These are phyloP conservation scores for Perognathus longimembris DNA, from an alignment of 2,113 vertebrate species.

Conservation along the genomic window DNA sequence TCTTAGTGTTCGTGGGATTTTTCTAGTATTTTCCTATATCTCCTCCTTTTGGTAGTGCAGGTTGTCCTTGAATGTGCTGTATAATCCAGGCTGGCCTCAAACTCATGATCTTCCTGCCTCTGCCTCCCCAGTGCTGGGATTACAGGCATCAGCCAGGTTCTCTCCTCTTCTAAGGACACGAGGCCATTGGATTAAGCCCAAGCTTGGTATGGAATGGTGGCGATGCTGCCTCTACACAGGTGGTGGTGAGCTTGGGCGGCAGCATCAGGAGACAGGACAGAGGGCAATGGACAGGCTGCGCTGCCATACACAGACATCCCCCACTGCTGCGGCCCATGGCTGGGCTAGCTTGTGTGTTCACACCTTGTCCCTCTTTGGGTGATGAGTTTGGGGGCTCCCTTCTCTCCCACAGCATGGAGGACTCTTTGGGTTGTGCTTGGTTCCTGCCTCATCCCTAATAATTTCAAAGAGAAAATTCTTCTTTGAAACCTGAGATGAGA, in stretches of 20 bases:
- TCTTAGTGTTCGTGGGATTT: too few relatives aligned
- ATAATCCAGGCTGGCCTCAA: too few relatives aligned
- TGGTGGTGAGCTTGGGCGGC: not conserved
- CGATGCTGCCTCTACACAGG: not conserved
- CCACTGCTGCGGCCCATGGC: rapidly evolving
- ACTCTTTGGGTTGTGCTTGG: not conserved
- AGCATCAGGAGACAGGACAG: not conserved
- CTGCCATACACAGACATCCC: rapidly evolving
- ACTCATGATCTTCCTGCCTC: too few relatives aligned
- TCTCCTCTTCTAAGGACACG: not conserved
- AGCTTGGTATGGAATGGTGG: not conserved
- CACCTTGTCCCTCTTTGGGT: not conserved
- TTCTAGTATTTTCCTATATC: too few relatives aligned
- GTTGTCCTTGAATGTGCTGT: too few relatives aligned
- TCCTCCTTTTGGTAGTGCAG: too few relatives aligned
- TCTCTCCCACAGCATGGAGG: not conserved
- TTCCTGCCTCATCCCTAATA: not conserved
- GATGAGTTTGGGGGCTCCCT: not conserved
- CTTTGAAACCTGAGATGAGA: not conserved
- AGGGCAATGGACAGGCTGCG: rapidly evolving
- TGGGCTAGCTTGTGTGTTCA: rapidly evolving
- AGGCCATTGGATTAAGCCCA: not conserved
- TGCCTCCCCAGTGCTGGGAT: too few relatives aligned
- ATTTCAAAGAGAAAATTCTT: not conserved
- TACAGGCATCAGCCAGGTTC: too few relatives aligned